Evolutionary conservation across 2,888 invertebrate genomes (phyloP).

Genomic region (Onchidella celtica): DNA sequence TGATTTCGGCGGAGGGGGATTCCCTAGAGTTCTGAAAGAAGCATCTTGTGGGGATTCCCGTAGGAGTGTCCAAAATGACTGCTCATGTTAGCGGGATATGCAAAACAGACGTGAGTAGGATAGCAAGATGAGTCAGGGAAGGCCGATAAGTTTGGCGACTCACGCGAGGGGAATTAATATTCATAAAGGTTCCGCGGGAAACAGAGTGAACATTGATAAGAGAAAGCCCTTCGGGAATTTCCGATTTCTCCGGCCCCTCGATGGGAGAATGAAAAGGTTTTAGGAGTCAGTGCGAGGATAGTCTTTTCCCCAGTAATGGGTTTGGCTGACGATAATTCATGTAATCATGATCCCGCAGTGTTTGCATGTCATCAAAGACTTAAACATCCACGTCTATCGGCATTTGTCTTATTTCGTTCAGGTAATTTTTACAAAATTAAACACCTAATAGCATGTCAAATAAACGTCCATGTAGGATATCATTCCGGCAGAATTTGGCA

Average conservation of each 20-base stretch:
- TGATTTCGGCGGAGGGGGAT: neutral
- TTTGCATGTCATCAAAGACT: too few relatives aligned
- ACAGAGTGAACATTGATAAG: constrained; percentile 11
- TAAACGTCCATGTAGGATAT: too few relatives aligned
- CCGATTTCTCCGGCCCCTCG: neutral
- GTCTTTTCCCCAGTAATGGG: too few relatives aligned
- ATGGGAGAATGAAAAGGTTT: too few relatives aligned
- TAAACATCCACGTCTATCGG: too few relatives aligned
- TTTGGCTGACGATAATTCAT: too few relatives aligned
- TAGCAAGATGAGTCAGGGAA: constrained; percentile 11
- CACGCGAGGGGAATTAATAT: constrained; percentile 48
- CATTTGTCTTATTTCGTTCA: too few relatives aligned
- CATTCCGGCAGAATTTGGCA: too few relatives aligned
- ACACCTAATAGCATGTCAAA: too few relatives aligned
- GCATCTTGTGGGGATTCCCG: constrained; percentile 24
- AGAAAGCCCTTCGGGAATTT: neutral
- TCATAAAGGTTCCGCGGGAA: constrained; percentile 28
- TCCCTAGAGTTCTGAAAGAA: constrained; percentile 1
- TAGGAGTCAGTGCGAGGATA: too few relatives aligned
- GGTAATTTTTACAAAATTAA: too few relatives aligned
- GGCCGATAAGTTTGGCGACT: constrained; percentile 33
- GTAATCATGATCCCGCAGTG: too few relatives aligned
- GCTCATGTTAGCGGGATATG: constrained; percentile 34
- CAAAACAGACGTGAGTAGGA: constrained; percentile 33
- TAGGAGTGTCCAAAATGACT: constrained; percentile 9